Conservation (phyloP, 2,797 vertebrate genomes). For the Pangasius krempfi region DNA sequence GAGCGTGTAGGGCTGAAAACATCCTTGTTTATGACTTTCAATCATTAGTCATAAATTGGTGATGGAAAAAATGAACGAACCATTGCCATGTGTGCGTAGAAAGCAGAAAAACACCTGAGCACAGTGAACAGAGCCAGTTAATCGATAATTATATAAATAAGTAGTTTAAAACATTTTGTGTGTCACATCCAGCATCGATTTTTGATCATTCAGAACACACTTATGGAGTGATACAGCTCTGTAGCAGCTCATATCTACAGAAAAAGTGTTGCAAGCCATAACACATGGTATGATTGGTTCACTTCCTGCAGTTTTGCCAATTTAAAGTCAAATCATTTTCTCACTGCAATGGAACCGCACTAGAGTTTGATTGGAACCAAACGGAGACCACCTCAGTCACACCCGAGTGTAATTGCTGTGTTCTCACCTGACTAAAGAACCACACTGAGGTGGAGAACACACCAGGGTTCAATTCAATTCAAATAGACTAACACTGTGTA, state of each 20-base stretch:
- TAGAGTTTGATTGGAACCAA: slow-evolving; percentile 1
- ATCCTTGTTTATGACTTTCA: no score
- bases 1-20: no score
- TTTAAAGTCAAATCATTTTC: not conserved
- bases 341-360: not conserved
- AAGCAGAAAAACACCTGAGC: no score
- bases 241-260: not conserved
- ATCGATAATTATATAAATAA: not conserved
- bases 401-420: not conserved
- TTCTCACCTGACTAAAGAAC: slow-evolving; percentile 12
- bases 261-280: not conserved
- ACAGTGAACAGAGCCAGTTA: not conserved
- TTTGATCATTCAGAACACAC: not conserved
- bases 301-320: not conserved
- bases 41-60: not conserved
- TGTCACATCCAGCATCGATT: not conserved
- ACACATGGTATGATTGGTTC: not conserved
- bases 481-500: not conserved
- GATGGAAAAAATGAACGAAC: not conserved
- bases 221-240: not conserved
- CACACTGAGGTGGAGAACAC: slow-evolving; percentile 10
- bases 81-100: no score
- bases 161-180: not conserved
- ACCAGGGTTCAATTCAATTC: slow-evolving; percentile 11
- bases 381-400: not conserved